Conservation (phyloP, 2,888 invertebrate genomes). For the Ornithoptera priamus region DNA sequence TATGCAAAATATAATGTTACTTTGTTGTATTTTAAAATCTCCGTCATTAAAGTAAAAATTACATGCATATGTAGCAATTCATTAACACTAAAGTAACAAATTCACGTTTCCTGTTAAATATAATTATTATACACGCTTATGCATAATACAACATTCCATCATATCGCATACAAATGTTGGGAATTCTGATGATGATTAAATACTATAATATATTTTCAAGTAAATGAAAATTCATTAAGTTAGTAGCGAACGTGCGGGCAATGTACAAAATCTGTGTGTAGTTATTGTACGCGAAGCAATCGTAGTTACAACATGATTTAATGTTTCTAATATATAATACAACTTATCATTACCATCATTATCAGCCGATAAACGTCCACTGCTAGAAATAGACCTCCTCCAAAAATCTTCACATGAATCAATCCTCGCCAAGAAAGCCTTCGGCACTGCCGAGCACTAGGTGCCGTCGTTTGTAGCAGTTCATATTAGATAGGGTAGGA, state of each 20-base stretch:
- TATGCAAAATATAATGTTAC: background rate
- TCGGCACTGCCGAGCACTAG: too few relatives aligned
- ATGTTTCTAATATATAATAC: background rate
- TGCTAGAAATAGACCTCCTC: too few relatives aligned
- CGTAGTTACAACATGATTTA: background rate
- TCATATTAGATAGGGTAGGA: too few relatives aligned
- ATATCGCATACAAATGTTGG: constrained; percentile 8
- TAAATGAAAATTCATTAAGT: constrained; percentile 21
- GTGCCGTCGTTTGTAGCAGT: too few relatives aligned
- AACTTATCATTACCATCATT: background rate
- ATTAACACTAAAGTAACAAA: background rate
- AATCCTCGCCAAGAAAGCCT: too few relatives aligned
- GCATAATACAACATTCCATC: background rate
- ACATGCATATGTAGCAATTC: background rate
- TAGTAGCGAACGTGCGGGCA: constrained; percentile 6
- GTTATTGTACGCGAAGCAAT: background rate
- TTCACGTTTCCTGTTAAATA: background rate
- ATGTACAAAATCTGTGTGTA: background rate
- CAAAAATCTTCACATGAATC: too few relatives aligned
- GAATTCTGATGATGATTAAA: constrained; percentile 7
- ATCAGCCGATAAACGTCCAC: too few relatives aligned
- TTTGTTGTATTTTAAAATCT: background rate
- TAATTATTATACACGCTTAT: background rate
- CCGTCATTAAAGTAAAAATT: background rate
- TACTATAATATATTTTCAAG: constrained; percentile 14